Evolutionary conservation across 2,797 vertebrate genomes (phyloP).

Genomic region (Phoebastria nigripes): DNA sequence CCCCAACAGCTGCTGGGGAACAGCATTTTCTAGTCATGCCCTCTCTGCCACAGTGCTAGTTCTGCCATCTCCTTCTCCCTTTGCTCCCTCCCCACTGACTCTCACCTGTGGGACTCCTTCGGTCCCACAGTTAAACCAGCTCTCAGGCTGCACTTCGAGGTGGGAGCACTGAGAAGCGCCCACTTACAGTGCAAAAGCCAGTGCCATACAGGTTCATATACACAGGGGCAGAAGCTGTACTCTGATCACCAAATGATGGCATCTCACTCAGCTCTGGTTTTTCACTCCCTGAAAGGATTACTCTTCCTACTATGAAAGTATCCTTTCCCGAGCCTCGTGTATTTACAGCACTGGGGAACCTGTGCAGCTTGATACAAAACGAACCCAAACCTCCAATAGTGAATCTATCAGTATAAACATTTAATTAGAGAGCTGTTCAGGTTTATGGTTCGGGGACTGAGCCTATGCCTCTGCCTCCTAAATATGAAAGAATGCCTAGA

Average conservation of each 20-base stretch:
- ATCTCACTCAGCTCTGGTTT: background rate
- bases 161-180: background rate
- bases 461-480: background rate
- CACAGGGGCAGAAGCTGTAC: background rate
- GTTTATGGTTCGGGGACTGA: background rate
- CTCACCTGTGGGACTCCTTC: background rate
- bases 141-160: background rate
- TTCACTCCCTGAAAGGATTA: background rate
- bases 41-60: background rate
- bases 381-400: background rate
- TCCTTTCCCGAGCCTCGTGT: rapidly evolving
- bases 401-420: background rate
- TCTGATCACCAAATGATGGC: background rate
- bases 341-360: background rate
- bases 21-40: background rate
- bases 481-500: background rate
- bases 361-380: background rate
- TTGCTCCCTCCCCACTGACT: background rate
- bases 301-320: background rate
- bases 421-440: background rate
- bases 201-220: background rate
- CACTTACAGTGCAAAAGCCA: background rate
- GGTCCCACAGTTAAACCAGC: rapidly evolving
- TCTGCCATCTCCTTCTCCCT: background rate
- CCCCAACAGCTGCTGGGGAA: background rate